phyloP scores from a whole-genome alignment of 2,797 vertebrate species.

The Acrossocheilus wenchowensis region DNA sequence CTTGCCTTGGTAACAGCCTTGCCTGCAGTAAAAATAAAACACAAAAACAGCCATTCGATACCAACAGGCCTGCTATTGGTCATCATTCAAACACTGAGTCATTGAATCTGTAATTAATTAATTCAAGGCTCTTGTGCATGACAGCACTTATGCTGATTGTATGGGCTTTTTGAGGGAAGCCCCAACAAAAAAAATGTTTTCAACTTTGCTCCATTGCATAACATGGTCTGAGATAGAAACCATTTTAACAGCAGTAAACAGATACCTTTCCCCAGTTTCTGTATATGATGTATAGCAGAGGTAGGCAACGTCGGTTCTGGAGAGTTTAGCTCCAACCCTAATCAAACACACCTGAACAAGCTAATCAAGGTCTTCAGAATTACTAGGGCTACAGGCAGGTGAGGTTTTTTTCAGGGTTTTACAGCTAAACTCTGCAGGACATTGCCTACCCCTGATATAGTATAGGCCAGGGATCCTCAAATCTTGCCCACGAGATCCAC shows the following conservation, averaged over 20 bases:
- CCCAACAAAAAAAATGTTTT: neutral
- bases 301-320: too few relatives aligned
- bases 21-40: neutral
- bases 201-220: neutral
- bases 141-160: slow-evolving; percentile 17
- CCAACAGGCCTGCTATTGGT: slow-evolving; percentile 5
- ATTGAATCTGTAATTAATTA: slow-evolving; percentile 8
- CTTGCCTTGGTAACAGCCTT: slow-evolving; percentile 28
- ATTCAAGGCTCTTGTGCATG: slow-evolving; percentile 15
- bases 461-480: too few relatives aligned
- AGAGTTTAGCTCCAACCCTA: too few relatives aligned
- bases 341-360: too few relatives aligned
- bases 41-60: neutral
- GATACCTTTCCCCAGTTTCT: neutral
- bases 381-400: too few relatives aligned
- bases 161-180: slow-evolving; percentile 7
- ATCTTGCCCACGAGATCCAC: too few relatives aligned
- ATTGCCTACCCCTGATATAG: too few relatives aligned
- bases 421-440: too few relatives aligned
- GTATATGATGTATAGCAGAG: neutral
- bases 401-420: too few relatives aligned
- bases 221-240: neutral
- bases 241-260: slow-evolving; percentile 2
- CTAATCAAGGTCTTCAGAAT: too few relatives aligned
- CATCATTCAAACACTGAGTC: slow-evolving; percentile 16